Evolutionary conservation across 2,797 vertebrate genomes (phyloP), one percentile per base, ranked within the genome.

Genomic region (Hylomyscus alleni): DNA sequence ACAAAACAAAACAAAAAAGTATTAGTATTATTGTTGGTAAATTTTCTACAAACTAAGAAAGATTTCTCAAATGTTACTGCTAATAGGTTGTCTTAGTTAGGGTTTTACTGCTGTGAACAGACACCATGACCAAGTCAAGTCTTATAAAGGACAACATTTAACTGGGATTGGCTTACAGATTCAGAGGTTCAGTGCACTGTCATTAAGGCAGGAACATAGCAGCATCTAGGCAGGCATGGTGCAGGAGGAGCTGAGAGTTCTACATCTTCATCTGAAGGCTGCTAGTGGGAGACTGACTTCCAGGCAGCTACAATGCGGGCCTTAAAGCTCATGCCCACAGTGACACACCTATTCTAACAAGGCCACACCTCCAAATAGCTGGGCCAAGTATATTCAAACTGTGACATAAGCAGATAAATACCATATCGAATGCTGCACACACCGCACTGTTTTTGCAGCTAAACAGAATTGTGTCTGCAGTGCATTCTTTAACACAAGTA

Each of bases 11-110:
- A 44, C 44, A 44, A 44, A 44, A 44, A 44, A 44, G 44, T 44
- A 44, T 44, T 44, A 20, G 15, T 62, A 47, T 17, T 22, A 65
- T 12, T 84, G 26, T 89, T 22, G 31, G 26, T 54, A 52, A 76
- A 75, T 91, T 89, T 56, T 80, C 58, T 92, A 80, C 5, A 65
- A 81, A 85, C 2, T 81, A 90, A 89, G 72, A 90, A 93, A 77
- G 62, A 76, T 56, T 69, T 40, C 37, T 29, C n/a, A 37, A n/a
- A 37, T 78, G 1, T 50, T 83, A 13, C 13, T 73, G 47, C 29
- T 13, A 65, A 65, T 6, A 34, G 65, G 65, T 67, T 34, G 13
- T 67, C 65, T 67, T 34, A 34, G 31, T 67, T 67, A 67, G 26
- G 26, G 60, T 62, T 62, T 62, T 62, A 62, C n/a, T 62, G 60